Evolutionary conservation across 2,888 invertebrate genomes (phyloP).

Genomic region (Fragum fragum): DNA sequence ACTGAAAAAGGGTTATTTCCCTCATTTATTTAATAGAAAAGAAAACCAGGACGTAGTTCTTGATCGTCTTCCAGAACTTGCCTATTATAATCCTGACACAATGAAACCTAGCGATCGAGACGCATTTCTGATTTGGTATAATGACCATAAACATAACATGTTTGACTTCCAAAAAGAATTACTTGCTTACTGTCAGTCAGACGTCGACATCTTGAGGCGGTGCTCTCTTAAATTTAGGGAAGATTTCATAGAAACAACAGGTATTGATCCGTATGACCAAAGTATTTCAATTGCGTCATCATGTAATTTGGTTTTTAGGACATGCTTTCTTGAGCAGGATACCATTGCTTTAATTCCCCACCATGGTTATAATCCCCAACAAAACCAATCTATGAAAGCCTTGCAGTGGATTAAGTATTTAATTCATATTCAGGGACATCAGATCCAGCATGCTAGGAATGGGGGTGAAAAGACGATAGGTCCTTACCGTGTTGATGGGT

Average conservation of each 20-base stretch:
- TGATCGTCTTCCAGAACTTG: constrained; percentile 35
- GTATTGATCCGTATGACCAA: constrained; percentile 54
- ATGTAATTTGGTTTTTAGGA: constrained; percentile 47
- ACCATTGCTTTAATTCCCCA: constrained; percentile 51
- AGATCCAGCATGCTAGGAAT: constrained; percentile 52
- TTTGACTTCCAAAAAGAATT: constrained; percentile 51
- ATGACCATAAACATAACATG: constrained; percentile 32
- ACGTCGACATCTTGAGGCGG: constrained; percentile 43
- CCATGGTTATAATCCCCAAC: constrained; percentile 56
- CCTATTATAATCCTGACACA: constrained; percentile 32
- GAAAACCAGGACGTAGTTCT: constrained; percentile 40
- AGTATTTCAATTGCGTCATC: constrained; percentile 55
- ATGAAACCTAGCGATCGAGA: constrained; percentile 49
- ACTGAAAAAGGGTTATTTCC: constrained; percentile 59
- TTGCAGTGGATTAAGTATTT: constrained; percentile 60
- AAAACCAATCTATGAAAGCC: constrained; percentile 62
- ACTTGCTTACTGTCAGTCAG: constrained; percentile 40
- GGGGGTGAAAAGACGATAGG: constrained; percentile 56
- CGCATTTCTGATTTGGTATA: constrained; percentile 49
- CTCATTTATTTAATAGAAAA: constrained; percentile 45
- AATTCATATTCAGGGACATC: constrained; percentile 2
- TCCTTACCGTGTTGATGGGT: constrained; percentile 58
- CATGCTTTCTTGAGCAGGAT: constrained; percentile 40
- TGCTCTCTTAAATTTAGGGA: constrained; percentile 36
- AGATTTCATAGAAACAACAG: constrained; percentile 38